A percentile compares a stretch with the other conserved stretches of the same genome.
phyloP scores from a whole-genome alignment of 1,140 invertebrate species.

The Drosophila nebulosa region DNA sequence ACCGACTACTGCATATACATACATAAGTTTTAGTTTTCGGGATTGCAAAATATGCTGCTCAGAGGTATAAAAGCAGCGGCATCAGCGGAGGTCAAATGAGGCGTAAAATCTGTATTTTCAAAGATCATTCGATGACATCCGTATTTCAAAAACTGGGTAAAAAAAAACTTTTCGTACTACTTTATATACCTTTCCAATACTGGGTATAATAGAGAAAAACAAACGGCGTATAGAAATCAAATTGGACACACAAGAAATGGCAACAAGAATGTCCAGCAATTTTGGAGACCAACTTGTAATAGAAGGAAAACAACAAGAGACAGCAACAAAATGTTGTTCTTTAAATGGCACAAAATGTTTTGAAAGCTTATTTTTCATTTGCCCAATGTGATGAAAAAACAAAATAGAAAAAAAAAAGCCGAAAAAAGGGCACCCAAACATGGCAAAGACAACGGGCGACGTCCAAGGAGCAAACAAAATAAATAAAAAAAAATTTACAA shows the following conservation, averaged over 20 bases:
- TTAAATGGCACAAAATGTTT: conserved; percentile 78
- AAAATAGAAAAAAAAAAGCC: conserved; percentile 43
- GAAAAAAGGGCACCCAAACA: conserved; percentile 25
- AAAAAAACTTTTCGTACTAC: no score
- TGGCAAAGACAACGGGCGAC: conserved; percentile 14
- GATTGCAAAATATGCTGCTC: no score
- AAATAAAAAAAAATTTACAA: conserved; percentile 38
- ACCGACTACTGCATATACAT: no score
- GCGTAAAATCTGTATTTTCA: no score
- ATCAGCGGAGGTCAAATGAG: no score
- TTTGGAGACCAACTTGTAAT: conserved; percentile 61
- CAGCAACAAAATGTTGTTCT: conserved; percentile 71
- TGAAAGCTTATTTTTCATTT: conserved; percentile 78
- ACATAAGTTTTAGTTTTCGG: no score
- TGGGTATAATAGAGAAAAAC: conserved; percentile 13
- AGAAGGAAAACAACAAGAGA: conserved; percentile 71
- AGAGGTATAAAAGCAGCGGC: no score
- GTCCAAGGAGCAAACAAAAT: conserved; percentile 41
- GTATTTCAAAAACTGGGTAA: no score
- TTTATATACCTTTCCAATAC: no score
- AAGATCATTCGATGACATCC: no score
- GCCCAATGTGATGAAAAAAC: conserved; percentile 50
- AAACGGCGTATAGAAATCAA: conserved; percentile 65
- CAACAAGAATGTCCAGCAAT: conserved; percentile 61
- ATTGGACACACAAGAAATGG: conserved; percentile 63